phyloP scores from a whole-genome alignment of 2,888 invertebrate genomes.

The Lasioglossum marginatum region DNA sequence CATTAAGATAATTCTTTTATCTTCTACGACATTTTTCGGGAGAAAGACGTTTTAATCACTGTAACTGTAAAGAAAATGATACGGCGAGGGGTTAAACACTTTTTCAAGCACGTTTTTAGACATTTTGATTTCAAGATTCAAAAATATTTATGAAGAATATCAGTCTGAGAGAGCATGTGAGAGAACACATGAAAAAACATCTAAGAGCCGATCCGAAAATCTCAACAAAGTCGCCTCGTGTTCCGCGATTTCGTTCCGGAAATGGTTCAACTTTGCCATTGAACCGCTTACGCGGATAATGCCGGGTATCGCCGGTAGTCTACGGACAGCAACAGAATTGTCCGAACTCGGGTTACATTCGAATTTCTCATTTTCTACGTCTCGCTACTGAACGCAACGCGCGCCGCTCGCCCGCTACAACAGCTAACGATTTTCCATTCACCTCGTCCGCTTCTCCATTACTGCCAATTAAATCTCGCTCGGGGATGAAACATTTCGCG shows the following conservation, averaged over 20 bases:
- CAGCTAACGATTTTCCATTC: constrained; percentile 18
- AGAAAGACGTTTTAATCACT: no score
- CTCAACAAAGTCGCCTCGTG: background rate
- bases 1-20: no score
- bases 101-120: no score
- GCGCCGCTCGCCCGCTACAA: background rate
- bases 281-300: background rate
- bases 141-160: no score
- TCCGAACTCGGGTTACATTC: background rate
- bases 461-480: constrained; percentile 38
- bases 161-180: no score
- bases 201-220: background rate
- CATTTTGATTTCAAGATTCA: no score
- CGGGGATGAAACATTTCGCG: constrained; percentile 10
- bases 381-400: background rate
- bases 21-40: no score
- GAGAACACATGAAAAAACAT: background rate
- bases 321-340: background rate
- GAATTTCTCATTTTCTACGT: background rate
- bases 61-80: no score
- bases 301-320: background rate
- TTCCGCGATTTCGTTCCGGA: background rate
- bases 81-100: no score
- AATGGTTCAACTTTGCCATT: background rate
- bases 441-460: constrained; percentile 22